phyloP scores from a whole-genome alignment of 37 sponge, comb jelly and placozoan species.

The Haliclona indistincta region DNA sequence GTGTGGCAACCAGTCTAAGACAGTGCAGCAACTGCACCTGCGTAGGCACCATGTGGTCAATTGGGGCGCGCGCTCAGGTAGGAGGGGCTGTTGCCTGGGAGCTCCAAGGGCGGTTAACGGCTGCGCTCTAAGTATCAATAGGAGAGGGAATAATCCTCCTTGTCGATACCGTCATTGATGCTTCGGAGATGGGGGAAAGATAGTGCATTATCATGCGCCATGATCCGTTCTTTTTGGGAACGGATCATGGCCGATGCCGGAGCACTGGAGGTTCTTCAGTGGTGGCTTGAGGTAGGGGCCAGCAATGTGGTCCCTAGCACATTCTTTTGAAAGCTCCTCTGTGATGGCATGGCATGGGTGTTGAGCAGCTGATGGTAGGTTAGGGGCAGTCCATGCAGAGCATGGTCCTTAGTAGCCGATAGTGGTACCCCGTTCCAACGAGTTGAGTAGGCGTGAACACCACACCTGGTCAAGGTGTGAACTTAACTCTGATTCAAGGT shows the following conservation, averaged over 20 bases:
- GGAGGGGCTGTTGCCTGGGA: too few species aligned
- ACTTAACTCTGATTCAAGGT: neutral
- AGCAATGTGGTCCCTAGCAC: neutral
- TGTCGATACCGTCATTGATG: slow-evolving; percentile 23
- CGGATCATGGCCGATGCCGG: neutral
- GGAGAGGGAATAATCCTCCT: slow-evolving; percentile 6
- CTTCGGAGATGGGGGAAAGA: slow-evolving; percentile 17
- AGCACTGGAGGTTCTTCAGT: neutral
- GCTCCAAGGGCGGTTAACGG: too few species aligned
- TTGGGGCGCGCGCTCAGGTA: too few species aligned
- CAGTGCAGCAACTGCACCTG: too few species aligned
- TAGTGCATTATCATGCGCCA: slow-evolving; percentile 26
- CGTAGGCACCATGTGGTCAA: too few species aligned
- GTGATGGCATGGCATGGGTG: slow-evolving; percentile 5
- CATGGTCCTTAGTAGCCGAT: neutral
- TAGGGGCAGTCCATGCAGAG: neutral
- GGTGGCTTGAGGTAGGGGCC: neutral
- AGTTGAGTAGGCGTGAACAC: neutral
- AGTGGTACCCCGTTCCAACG: neutral
- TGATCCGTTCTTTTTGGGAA: slow-evolving; percentile 5
- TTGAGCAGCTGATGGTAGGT: slow-evolving; percentile 23
- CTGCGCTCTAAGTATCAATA: slow-evolving; percentile 13
- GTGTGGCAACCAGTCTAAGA: too few species aligned
- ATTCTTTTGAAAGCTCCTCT: slow-evolving; percentile 1
- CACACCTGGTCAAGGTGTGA: neutral